phyloP scores from a whole-genome alignment of 2,888 invertebrate species.

The Branchellion lobata region DNA sequence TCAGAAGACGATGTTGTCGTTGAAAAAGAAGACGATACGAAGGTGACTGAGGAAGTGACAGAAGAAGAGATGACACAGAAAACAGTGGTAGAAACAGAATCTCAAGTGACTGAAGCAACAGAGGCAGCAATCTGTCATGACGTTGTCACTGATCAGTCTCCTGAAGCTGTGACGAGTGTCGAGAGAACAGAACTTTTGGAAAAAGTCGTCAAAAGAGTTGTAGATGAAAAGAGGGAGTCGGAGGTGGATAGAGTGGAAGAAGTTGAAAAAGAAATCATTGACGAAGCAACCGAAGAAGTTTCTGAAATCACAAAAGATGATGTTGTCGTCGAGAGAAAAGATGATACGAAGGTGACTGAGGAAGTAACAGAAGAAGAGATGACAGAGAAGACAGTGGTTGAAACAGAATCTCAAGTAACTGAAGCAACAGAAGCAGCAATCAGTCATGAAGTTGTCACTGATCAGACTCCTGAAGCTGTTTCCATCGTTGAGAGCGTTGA shows the following conservation, averaged over 20 bases:
- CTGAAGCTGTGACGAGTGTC: neutral
- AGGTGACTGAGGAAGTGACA: neutral
- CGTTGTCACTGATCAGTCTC: too few relatives aligned
- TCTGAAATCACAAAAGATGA: too few relatives aligned
- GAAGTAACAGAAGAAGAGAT: neutral
- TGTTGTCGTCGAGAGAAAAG: too few relatives aligned
- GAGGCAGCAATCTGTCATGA: too few relatives aligned
- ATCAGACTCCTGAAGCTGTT: neutral
- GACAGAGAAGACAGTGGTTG: neutral
- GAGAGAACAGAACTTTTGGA: neutral
- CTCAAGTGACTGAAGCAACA: too few relatives aligned
- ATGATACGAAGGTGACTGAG: too few relatives aligned
- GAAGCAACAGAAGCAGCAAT: neutral
- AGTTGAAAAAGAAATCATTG: neutral
- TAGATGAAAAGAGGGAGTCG: neutral
- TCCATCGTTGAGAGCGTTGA: too few relatives aligned
- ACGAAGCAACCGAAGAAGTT: neutral
- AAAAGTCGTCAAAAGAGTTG: too few relatives aligned
- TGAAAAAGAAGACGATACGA: neutral
- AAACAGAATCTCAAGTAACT: neutral
- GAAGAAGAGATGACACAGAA: neutral
- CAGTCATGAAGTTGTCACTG: neutral
- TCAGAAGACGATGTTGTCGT: neutral
- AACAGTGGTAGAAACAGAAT: neutral
- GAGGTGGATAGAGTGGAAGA: neutral